phyloP scores from a whole-genome alignment of 2,797 vertebrate species.

The Sebastes baramenuke region DNA sequence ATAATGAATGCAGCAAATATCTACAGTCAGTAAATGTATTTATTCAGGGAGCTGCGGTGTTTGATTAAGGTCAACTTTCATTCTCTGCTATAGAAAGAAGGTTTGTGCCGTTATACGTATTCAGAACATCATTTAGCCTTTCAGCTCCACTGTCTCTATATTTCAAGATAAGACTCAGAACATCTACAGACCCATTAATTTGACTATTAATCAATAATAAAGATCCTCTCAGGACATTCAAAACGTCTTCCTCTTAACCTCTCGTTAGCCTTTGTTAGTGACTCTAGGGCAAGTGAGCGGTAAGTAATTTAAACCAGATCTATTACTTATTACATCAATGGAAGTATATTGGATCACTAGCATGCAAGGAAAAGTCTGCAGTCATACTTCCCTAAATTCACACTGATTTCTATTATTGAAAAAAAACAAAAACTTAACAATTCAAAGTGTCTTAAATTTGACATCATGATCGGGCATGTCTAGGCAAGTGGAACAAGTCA shows the following conservation, averaged over 20 bases:
- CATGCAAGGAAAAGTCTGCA: conserved; percentile 16
- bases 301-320: conserved; percentile 46
- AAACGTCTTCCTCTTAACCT: conserved; percentile 69
- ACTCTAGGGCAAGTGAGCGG: conserved; percentile 21
- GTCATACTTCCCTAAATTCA: conserved; percentile 1
- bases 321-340: conserved; percentile 28
- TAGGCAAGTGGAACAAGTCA: conserved; percentile 12
- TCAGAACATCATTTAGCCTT: not conserved
- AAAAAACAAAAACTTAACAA: conserved; percentile 1
- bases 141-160: conserved; percentile 4
- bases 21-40: conserved; percentile 19
- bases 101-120: not conserved
- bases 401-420: conserved; percentile 29
- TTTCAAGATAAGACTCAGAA: conserved; percentile 38
- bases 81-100: not conserved
- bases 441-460: conserved; percentile 27
- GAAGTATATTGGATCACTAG: conserved; percentile 14
- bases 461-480: conserved; percentile 19
- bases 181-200: conserved; percentile 31
- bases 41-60: conserved; percentile 12
- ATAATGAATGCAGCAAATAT: conserved; percentile 42
- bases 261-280: conserved; percentile 68
- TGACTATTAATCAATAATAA: conserved; percentile 68
- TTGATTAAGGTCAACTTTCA: conserved; percentile 28
- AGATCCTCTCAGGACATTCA: conserved; percentile 52